Percentiles rank a stretch among this genome's conserved stretches.
phyloP scores from a whole-genome alignment of 1,140 invertebrate species.

The Trinorchestia longiramus region DNA sequence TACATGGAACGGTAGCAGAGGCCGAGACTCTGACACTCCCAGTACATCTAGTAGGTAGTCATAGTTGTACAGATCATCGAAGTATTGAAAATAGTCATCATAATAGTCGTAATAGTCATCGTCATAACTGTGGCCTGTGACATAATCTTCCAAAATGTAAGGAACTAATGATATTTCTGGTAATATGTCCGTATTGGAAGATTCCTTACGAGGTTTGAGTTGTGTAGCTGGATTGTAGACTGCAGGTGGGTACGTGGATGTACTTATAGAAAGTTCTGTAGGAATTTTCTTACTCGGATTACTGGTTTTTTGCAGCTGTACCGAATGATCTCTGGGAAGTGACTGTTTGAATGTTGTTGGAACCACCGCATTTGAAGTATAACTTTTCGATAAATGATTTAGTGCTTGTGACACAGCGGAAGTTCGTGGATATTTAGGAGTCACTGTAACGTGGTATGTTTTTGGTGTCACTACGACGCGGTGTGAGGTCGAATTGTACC shows the following conservation, averaged over 20 bases:
- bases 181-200: conserved; percentile 28
- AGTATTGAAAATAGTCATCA: conserved; percentile 59
- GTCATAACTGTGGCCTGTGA: conserved; percentile 37
- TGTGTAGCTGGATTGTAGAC: conserved; percentile 56
- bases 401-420: not conserved
- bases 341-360: conserved; percentile 59
- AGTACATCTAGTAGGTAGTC: not conserved
- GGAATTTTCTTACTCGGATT: conserved; percentile 13
- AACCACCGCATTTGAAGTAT: not conserved
- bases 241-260: conserved; percentile 57
- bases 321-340: conserved; percentile 1
- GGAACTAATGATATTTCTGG: conserved; percentile 28
- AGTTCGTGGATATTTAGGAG: not conserved
- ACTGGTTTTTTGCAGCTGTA: conserved; percentile 58
- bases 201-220: not conserved
- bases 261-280: not conserved
- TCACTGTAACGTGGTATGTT: not conserved
- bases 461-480: conserved; percentile 30
- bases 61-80: conserved; percentile 61
- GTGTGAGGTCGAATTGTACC: not conserved
- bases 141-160: conserved; percentile 40
- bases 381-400: not conserved
- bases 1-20: conserved; percentile 48
- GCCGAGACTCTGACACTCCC: not conserved
- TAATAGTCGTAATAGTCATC: conserved; percentile 59